Conservation (phyloP, 2,113 vertebrate species). For the Cranoglanis bouderius region DNA sequence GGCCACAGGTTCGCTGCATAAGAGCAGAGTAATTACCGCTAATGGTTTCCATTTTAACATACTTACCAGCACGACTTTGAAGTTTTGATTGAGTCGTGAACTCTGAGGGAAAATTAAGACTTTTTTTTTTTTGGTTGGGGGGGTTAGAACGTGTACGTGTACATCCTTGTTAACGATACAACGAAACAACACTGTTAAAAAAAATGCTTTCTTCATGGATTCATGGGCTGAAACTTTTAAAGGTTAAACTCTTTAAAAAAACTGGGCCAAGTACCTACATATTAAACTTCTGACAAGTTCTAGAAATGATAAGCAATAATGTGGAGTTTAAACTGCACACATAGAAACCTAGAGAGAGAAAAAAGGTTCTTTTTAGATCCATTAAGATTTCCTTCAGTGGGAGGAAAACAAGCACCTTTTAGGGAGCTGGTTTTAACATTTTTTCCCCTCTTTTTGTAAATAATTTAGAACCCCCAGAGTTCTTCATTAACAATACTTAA, state of each 20-base stretch:
- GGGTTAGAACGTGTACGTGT: neutral
- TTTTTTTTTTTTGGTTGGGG: neutral
- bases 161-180: neutral
- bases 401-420: neutral
- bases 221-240: neutral
- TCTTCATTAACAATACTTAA: neutral
- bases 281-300: neutral
- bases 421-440: neutral
- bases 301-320: neutral
- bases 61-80: slow-evolving; percentile 31
- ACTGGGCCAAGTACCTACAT: neutral
- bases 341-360: no score
- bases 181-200: neutral
- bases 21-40: slow-evolving; percentile 38
- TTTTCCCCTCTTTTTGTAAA: neutral
- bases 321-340: neutral
- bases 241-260: no score
- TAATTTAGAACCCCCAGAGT: neutral
- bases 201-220: neutral
- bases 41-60: slow-evolving; percentile 52
- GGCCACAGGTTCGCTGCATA: slow-evolving; percentile 29
- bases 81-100: slow-evolving; percentile 38
- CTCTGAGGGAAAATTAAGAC: neutral
- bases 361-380: no score
- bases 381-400: neutral